Base-by-base conservation (phyloP, 2,113 vertebrate genomes). In the Semnornis frantzii region DNA sequence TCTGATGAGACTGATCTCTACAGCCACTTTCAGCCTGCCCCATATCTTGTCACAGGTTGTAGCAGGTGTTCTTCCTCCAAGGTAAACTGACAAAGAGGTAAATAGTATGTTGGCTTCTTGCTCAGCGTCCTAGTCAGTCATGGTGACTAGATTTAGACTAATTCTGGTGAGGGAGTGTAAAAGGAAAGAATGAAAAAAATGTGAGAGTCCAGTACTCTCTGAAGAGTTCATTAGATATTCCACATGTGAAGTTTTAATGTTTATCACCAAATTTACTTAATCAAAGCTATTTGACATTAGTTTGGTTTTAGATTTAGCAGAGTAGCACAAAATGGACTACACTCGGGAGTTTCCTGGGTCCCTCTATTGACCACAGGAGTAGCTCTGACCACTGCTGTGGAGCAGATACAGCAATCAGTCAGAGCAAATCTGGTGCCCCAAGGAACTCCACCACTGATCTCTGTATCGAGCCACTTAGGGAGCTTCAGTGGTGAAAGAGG, bases 31-130 rank as follows among this genome's bases (percentile, higher is more conserved):
- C 23, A 84, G 34, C 14, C 21, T 54, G 23, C 10, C 18, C 17
- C 5, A 1, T 57, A 31, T 58, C 20, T 31, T 20, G 0, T 27
- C 1, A 0, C 11, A 57, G 30, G 13, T 30, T 39, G 14, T 39
- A 31, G 8, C 11, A 25, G 25, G 18, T 74, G 13, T 33, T 80
- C 28, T 68, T 62, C 28, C n/a, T 62, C 10, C 25, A 54, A 28
- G 60, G 66, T 8, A 10, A 16, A 57, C 13, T 3, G 4, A 20
- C 12, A 44, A 16, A 44, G 9, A 39, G 27, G 42, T 39, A 42
- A 68, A 25, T 18, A 44, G 5, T 48, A 48, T 62, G 27, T 68
- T 81, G 68, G 6, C 18, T 64, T n/a, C 64, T 34, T 15, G 18
- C 3, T 64, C 21, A 44, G 25, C 30, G 24, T 44, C 11, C 20